These are phyloP conservation scores for Aurelia coerulea DNA, from an alignment of 30 jellyfish, hydroid and myxozoan genomes.

Conservation along the genomic window DNA sequence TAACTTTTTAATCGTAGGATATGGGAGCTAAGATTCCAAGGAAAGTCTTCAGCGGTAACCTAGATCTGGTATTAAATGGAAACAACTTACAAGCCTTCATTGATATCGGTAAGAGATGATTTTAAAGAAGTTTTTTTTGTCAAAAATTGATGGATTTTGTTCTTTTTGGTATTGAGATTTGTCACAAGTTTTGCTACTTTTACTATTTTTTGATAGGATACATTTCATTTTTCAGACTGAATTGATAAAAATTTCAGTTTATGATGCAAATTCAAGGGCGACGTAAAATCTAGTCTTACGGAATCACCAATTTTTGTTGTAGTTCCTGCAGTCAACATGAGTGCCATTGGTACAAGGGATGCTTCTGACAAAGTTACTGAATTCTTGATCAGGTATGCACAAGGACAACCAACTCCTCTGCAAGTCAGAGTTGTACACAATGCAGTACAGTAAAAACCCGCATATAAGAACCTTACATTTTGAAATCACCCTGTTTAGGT, in stretches of 20 bases:
- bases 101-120: slow-evolving; percentile 23
- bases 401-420: neutral
- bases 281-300: too few species aligned
- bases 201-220: too few species aligned
- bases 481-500: too few species aligned
- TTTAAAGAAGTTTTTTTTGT: neutral
- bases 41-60: slow-evolving; percentile 13
- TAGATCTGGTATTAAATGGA: slow-evolving; percentile 27
- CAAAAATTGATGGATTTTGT: neutral
- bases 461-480: too few species aligned
- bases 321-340: slow-evolving; percentile 33
- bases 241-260: too few species aligned
- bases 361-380: slow-evolving; percentile 40
- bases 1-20: too few species aligned
- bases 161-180: too few species aligned
- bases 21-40: neutral
- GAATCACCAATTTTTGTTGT: neutral
- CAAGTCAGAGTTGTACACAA: too few species aligned
- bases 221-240: too few species aligned
- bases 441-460: too few species aligned
- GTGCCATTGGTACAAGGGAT: slow-evolving; percentile 46
- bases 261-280: too few species aligned
- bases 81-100: slow-evolving; percentile 51
- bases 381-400: slow-evolving; percentile 35
- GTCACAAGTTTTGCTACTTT: too few species aligned